Percentiles rank a stretch among this genome's conserved stretches.
Evolutionary conservation across 30 jellyfish, hydroid and myxozoan genomes (phyloP).

Genomic region (Aurelia coerulea): DNA sequence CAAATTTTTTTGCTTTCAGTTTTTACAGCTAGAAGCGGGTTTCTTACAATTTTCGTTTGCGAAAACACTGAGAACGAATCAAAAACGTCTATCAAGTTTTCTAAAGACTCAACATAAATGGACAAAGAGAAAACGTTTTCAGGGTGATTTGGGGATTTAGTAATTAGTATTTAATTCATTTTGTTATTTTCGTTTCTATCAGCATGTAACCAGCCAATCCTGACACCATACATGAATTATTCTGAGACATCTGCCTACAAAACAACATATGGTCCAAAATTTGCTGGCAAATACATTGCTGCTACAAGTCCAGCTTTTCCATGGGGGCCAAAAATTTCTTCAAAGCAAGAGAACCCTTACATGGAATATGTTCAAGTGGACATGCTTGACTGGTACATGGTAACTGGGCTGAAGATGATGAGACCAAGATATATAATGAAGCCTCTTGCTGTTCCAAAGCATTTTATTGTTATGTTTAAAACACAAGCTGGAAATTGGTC

Average conservation of each 20-base stretch:
- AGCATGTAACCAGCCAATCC: constrained; percentile 41
- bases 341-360: background rate
- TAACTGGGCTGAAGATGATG: constrained; percentile 14
- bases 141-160: too few relatives aligned
- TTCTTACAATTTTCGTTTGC: too few relatives aligned
- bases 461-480: background rate
- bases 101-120: too few relatives aligned
- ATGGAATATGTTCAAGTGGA: constrained; percentile 35
- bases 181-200: background rate
- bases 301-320: constrained; percentile 23
- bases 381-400: constrained; percentile 24
- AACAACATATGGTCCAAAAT: background rate
- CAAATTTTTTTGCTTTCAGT: too few relatives aligned
- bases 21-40: too few relatives aligned
- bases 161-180: too few relatives aligned
- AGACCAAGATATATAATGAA: constrained; percentile 15
- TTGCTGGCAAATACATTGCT: constrained; percentile 25
- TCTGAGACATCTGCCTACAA: constrained; percentile 40
- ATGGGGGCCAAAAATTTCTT: constrained; percentile 29
- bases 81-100: too few relatives aligned
- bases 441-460: constrained; percentile 35
- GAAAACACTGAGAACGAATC: too few relatives aligned
- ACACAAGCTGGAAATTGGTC: constrained; percentile 8
- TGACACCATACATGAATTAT: constrained; percentile 36
- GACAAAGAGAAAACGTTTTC: too few relatives aligned